Conservation (phyloP, 92 coral and sea anemone genomes). For the Porites divaricata region DNA sequence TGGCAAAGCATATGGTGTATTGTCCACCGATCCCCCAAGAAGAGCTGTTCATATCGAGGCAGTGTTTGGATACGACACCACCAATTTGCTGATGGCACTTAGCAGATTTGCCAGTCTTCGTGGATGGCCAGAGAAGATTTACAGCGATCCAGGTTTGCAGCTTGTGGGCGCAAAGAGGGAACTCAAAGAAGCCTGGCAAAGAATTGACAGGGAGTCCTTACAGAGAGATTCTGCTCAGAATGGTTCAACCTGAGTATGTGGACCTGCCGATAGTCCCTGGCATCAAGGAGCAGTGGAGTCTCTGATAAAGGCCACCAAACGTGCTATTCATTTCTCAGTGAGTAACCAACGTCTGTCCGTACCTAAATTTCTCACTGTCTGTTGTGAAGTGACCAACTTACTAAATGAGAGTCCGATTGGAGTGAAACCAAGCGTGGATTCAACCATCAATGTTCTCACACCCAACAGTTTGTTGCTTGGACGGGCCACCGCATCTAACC, state of each 20-base stretch:
- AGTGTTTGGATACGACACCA: constrained; percentile 70
- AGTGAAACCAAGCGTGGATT: constrained; percentile 57
- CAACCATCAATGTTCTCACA: constrained; percentile 60
- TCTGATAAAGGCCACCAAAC: constrained; percentile 68
- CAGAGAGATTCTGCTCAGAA: constrained; percentile 53
- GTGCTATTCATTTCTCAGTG: constrained; percentile 78
- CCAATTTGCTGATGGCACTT: constrained; percentile 67
- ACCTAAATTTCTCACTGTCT: constrained; percentile 74
- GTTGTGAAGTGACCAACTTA: constrained; percentile 66
- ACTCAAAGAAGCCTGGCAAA: constrained; percentile 69
- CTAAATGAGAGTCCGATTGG: constrained; percentile 81
- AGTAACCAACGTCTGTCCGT: constrained; percentile 67
- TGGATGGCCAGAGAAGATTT: constrained; percentile 70
- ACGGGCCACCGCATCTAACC: constrained; percentile 69
- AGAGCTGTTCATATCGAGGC: constrained; percentile 79
- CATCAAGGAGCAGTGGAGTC: constrained; percentile 71
- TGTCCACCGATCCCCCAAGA: constrained; percentile 62
- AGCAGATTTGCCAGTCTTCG: constrained; percentile 72
- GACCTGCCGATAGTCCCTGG: constrained; percentile 47
- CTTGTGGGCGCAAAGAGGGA: constrained; percentile 71
- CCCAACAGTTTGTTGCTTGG: constrained; percentile 75
- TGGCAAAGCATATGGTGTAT: constrained; percentile 75
- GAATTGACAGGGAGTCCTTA: constrained; percentile 39
- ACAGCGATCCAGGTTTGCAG: constrained; percentile 85
- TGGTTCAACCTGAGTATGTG: constrained; percentile 68